These are phyloP conservation scores for Odontamblyopus rebecca DNA, from an alignment of 2,797 vertebrate genomes.

Conservation along the genomic window DNA sequence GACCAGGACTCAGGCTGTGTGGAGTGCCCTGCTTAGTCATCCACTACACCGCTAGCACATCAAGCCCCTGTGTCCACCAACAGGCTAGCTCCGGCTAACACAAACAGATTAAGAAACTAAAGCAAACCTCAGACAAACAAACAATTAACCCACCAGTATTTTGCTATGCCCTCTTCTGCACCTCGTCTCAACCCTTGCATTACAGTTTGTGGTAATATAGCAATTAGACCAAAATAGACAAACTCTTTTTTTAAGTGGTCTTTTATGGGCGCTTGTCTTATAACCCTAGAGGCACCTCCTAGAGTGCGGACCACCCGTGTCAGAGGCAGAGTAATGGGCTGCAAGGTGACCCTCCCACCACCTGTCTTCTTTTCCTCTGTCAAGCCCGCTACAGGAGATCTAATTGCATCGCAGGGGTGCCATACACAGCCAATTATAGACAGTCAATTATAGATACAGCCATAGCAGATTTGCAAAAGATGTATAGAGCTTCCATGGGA, in stretches of 20 bases:
- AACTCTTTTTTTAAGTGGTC: neutral
- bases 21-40: conserved; percentile 59
- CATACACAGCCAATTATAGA: conserved; percentile 53
- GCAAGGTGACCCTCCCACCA: conserved; percentile 58
- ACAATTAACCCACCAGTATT: conserved; percentile 64
- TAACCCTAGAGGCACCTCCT: conserved; percentile 22
- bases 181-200: conserved; percentile 46
- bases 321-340: conserved; percentile 64
- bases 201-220: conserved; percentile 31
- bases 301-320: conserved; percentile 32
- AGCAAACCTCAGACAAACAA: conserved; percentile 47
- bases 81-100: conserved; percentile 38
- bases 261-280: conserved; percentile 15
- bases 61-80: conserved; percentile 35
- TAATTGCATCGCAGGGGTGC: conserved; percentile 67
- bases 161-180: conserved; percentile 28
- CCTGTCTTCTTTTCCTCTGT: conserved; percentile 36
- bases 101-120: conserved; percentile 37
- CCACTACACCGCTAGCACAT: conserved; percentile 48
- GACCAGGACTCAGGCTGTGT: conserved; percentile 33
- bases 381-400: conserved; percentile 45
- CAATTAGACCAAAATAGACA: conserved; percentile 32
- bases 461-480: conserved; percentile 53
- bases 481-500: conserved; percentile 37
- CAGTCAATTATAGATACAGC: conserved; percentile 61